A percentile compares a stretch with the other conserved stretches of the same genome.
These are phyloP conservation scores for Anarrhichthys ocellatus DNA, from an alignment of 2,113 vertebrate species.

Conservation along the genomic window DNA sequence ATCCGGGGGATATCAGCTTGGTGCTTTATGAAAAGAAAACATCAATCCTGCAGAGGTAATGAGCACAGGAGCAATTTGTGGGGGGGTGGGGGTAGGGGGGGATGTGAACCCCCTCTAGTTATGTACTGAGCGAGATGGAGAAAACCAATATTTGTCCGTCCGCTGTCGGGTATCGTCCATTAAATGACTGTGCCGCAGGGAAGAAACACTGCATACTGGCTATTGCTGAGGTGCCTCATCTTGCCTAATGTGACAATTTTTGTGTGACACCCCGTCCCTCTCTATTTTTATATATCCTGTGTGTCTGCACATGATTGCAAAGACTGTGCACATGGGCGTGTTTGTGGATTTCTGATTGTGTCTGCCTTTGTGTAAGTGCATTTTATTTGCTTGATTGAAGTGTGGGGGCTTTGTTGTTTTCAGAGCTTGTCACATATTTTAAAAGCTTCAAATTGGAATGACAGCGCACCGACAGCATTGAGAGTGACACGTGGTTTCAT, in stretches of 20 bases:
- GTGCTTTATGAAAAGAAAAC: slow-evolving; percentile 81
- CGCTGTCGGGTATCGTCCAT: slow-evolving; percentile 52
- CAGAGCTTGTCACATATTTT: slow-evolving; percentile 72
- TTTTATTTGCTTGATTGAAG: slow-evolving; percentile 67
- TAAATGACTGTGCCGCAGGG: slow-evolving; percentile 68
- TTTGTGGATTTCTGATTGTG: slow-evolving; percentile 5
- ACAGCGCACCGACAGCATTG: slow-evolving; percentile 55
- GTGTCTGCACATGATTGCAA: slow-evolving; percentile 19
- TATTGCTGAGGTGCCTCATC: slow-evolving; percentile 50
- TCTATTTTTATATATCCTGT: slow-evolving; percentile 16
- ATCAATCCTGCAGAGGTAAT: slow-evolving; percentile 79
- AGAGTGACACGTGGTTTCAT: slow-evolving; percentile 58
- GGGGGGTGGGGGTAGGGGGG: slow-evolving; percentile 48
- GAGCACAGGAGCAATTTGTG: slow-evolving; percentile 64
- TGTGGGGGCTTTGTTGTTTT: slow-evolving; percentile 68
- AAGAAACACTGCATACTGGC: slow-evolving; percentile 29
- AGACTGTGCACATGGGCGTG: neutral
- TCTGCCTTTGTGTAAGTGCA: slow-evolving; percentile 11
- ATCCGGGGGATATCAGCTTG: slow-evolving; percentile 70
- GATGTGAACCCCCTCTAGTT: slow-evolving; percentile 63
- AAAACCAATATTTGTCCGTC: slow-evolving; percentile 77
- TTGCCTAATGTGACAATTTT: slow-evolving; percentile 47
- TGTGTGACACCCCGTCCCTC: slow-evolving; percentile 39
- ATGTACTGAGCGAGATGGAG: slow-evolving; percentile 57
- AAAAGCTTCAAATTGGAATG: slow-evolving; percentile 57